Conservation (phyloP, 1,140 invertebrate genomes). For the Ceratosolen solmsi region DNA sequence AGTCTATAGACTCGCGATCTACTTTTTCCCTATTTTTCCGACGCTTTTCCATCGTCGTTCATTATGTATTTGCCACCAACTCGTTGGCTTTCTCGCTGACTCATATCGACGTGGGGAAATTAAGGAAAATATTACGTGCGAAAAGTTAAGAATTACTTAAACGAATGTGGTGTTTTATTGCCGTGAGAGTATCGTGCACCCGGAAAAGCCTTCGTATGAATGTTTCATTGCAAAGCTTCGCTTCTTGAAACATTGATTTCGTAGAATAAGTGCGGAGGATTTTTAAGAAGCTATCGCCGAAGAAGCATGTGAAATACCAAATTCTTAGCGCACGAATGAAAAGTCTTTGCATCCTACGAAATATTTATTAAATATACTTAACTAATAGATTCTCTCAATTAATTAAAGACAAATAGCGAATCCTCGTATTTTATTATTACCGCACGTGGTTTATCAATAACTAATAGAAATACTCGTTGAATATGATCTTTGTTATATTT, state of each 20-base stretch:
- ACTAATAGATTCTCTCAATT: too few relatives aligned
- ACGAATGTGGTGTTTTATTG: conserved; percentile 23
- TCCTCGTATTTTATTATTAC: too few relatives aligned
- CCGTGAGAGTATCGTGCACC: not conserved
- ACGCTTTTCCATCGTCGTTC: not conserved
- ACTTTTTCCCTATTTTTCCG: not conserved
- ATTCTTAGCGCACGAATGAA: not conserved
- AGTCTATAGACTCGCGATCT: too few relatives aligned
- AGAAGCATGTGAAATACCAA: not conserved
- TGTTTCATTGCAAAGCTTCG: conserved; percentile 23
- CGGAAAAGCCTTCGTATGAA: conserved; percentile 19
- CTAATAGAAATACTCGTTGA: too few relatives aligned
- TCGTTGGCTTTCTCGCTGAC: not conserved
- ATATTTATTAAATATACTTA: too few relatives aligned
- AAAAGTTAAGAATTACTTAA: conserved; percentile 48
- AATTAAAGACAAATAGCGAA: too few relatives aligned
- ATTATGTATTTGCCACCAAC: conserved; percentile 2
- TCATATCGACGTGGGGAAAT: not conserved
- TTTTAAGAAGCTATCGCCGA: not conserved
- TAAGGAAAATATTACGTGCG: conserved; percentile 11
- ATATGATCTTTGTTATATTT: too few relatives aligned
- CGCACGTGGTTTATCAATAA: too few relatives aligned
- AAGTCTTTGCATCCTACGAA: too few relatives aligned
- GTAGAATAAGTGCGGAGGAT: not conserved
- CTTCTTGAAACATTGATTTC: not conserved